Conservation (phyloP, 2,797 vertebrate species). For the Tiaroga cobitis region DNA sequence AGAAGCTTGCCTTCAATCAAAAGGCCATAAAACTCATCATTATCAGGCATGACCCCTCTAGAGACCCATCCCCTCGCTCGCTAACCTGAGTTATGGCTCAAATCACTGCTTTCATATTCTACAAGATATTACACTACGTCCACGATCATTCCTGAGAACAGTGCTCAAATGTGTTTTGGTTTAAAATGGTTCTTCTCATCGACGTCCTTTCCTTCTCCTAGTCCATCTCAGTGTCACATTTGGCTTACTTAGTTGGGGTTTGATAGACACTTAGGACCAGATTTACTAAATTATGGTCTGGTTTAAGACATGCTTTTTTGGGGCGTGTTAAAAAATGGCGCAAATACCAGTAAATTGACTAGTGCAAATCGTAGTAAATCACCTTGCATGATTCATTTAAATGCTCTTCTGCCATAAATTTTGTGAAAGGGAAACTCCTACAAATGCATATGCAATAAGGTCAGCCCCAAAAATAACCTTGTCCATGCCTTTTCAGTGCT, state of each 20-base stretch:
- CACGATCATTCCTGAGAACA: background rate
- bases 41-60: conserved; percentile 40
- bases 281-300: background rate
- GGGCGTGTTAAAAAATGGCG: background rate
- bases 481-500: no score
- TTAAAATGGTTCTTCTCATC: conserved; percentile 1
- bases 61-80: conserved; percentile 42
- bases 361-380: no score
- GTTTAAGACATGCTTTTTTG: background rate
- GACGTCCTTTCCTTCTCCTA: background rate
- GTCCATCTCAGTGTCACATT: background rate
- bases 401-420: background rate
- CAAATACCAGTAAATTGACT: background rate
- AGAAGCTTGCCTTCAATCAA: conserved; percentile 53
- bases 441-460: background rate
- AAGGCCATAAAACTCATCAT: conserved; percentile 54
- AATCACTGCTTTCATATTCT: conserved; percentile 55
- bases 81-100: conserved; percentile 59
- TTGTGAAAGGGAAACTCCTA: no score
- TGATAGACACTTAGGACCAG: background rate
- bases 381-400: no score
- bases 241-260: background rate
- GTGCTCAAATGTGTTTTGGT: background rate
- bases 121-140: conserved; percentile 35
- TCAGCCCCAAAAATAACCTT: background rate